Base-by-base conservation (phyloP, 2,888 invertebrate genomes). In the Theretra japonica region DNA sequence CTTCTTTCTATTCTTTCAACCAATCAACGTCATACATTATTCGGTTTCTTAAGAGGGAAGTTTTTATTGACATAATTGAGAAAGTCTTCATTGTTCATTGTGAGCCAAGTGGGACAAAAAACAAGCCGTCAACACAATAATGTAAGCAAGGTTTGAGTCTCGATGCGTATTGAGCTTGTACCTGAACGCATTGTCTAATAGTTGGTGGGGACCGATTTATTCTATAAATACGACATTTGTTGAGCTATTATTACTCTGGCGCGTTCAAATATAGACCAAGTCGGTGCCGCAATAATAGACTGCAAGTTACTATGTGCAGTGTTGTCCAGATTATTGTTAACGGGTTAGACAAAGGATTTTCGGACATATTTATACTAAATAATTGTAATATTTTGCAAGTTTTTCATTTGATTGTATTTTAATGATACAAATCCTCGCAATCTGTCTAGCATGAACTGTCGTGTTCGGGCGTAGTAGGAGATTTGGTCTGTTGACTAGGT, bases 221-320 rank as follows among this genome's bases (percentile, higher is more conserved):
- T 65, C 65, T 65, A 65, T 65, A 65, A 65, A 65, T 65, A 48
- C 23, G 65, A 48, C 25, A 65, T 23, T 65, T 65, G 41, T 65
- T 48, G 48, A 15, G 65, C 23, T 41, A 65, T 65, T 41, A n/a
- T 62, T 48, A 23, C 17, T 53, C n/a, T 48, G 23, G 33, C 11
- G 33, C 21, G 21, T 23, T 48, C 23, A 48, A 41, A 65, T 41
- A 65, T 65, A 65, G 48, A 65, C 33, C 21, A 41, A 23, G 48
- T 65, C 21, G 62, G 48, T 48, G 11, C 15, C 17, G 48, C 17
- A 65, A 48, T 65, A 65, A 48, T 60, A 65, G 23, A 23, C 21
- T 41, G 41, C 15, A 23, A 23, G 48, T 53, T 53, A n/a, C 17
- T 41, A 65, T 41, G 65, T 65, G 21, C 33, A 62, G 21, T 30